A percentile compares a stretch with the other conserved stretches of the same genome.
These are phyloP conservation scores for Drosophila tropicalis DNA, from an alignment of 1,140 invertebrate genomes.

Conservation along the genomic window DNA sequence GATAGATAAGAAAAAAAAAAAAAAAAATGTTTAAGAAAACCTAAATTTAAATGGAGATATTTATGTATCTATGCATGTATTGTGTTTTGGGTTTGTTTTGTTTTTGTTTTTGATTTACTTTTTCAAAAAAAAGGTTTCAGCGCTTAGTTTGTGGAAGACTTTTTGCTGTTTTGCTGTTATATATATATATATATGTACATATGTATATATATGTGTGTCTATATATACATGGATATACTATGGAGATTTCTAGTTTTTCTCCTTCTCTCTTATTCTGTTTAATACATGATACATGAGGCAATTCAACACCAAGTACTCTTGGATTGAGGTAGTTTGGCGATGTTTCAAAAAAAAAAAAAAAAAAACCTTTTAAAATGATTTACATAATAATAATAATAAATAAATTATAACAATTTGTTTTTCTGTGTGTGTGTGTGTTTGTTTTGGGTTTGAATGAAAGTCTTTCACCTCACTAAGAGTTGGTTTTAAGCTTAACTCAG, in stretches of 20 bases:
- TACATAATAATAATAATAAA: slow-evolving; percentile 77
- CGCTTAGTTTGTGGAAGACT: slow-evolving; percentile 45
- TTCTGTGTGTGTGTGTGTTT: slow-evolving; percentile 34
- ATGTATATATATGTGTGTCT: slow-evolving; percentile 30
- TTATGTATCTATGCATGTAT: slow-evolving; percentile 40
- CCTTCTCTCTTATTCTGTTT: slow-evolving; percentile 1
- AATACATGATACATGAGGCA: slow-evolving; percentile 73
- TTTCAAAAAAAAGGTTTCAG: slow-evolving; percentile 58
- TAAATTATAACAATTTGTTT: slow-evolving; percentile 72
- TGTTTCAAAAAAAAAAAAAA: slow-evolving; percentile 33
- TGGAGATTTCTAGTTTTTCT: not conserved
- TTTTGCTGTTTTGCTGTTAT: slow-evolving; percentile 57
- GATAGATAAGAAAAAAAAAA: not conserved
- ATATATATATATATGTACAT: slow-evolving; percentile 23
- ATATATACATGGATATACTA: slow-evolving; percentile 15
- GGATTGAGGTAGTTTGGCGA: slow-evolving; percentile 77
- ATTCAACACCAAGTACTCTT: slow-evolving; percentile 78
- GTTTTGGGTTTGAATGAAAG: slow-evolving; percentile 29
- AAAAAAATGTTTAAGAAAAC: slow-evolving; percentile 16
- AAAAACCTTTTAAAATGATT: slow-evolving; percentile 70
- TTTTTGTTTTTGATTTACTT: slow-evolving; percentile 41
- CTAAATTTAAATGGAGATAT: slow-evolving; percentile 65
- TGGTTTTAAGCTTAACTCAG: slow-evolving; percentile 17
- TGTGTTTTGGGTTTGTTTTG: slow-evolving; percentile 36
- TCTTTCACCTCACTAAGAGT: slow-evolving; percentile 35